phyloP scores from a whole-genome alignment of 2,888 invertebrate species.

The Anthrax anthrax region DNA sequence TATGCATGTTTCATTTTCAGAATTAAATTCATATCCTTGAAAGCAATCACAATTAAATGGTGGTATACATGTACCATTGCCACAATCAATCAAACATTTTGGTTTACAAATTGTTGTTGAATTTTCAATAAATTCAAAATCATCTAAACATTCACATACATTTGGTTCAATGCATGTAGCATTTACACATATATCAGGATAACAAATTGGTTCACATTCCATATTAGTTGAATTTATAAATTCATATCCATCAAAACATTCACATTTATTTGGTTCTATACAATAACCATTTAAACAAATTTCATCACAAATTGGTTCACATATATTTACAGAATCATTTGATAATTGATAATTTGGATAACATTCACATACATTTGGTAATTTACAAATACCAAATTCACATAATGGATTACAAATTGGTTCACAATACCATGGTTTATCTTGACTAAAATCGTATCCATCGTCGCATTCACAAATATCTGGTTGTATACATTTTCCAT shows the following conservation, averaged over 20 bases:
- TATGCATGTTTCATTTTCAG: neutral
- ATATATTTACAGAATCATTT: neutral
- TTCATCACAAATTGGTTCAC: conserved; percentile 2
- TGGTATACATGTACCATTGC: conserved; percentile 25
- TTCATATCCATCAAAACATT: conserved; percentile 13
- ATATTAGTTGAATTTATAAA: neutral
- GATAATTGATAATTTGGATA: neutral
- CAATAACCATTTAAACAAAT: conserved; percentile 17
- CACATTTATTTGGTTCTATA: conserved; percentile 15
- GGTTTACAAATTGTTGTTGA: conserved; percentile 14
- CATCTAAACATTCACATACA: conserved; percentile 26
- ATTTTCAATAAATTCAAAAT: conserved; percentile 19
- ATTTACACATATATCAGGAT: conserved; percentile 18
- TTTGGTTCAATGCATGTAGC: conserved; percentile 16
- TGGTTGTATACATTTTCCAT: conserved; percentile 35
- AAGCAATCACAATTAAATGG: conserved; percentile 17
- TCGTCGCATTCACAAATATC: conserved; percentile 23
- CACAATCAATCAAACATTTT: conserved; percentile 20
- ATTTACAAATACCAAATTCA: conserved; percentile 1
- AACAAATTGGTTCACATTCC: conserved; percentile 10
- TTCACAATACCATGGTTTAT: neutral
- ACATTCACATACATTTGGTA: conserved; percentile 7
- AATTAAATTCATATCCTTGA: conserved; percentile 34
- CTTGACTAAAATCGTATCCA: conserved; percentile 12
- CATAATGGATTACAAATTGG: conserved; percentile 7